Evolutionary conservation across 2,888 invertebrate genomes (phyloP), one percentile per base, ranked within the genome.

Genomic region (Zygaena filipendulae): DNA sequence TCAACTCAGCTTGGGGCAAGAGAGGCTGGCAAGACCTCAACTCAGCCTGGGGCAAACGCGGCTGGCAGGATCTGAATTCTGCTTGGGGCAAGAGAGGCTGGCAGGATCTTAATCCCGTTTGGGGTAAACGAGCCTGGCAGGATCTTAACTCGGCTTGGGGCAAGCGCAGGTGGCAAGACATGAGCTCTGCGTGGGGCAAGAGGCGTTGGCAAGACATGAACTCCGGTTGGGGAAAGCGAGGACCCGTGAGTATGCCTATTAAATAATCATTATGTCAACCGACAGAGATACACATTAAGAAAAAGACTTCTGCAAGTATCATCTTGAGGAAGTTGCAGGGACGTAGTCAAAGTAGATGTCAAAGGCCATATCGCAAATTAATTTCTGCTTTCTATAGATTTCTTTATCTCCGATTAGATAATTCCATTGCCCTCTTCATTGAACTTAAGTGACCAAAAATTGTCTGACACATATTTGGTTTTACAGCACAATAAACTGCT

Each of bases 71-170:
- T 40, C 52, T 82, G 19, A 77, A 75, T 45, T 64, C 68, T 1
- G 74, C 77, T 8, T 84, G 84, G 84, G 84, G 84, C 25, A 84
- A 85, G 38, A 61, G 84, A 2, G 83, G 75, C 20, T 85, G 84
- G 84, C 74, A 80, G 41, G 80, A 79, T 36, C 44, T 82, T 33
- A 66, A 63, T 36, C 53, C 63, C 52, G 79, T 46, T 9, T 84
- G 83, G 84, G 84, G 83, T 16, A 86, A 86, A 49, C 61, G 85
- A 13, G 83, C 74, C 12, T 85, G 84, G 85, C 75, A 82, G 43
- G 81, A 81, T 38, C 50, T 82, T 31, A 71, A 72, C 45, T 55
- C 63, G 0, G 74, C 74, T 32, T 82, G 82, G 82, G 85, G 86
- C 34, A 87, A 86, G 41, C 67, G 85, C 0, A 84, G 71, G 10